phyloP scores from a whole-genome alignment of 2,113 vertebrate species.

The Desmodus rotundus region DNA sequence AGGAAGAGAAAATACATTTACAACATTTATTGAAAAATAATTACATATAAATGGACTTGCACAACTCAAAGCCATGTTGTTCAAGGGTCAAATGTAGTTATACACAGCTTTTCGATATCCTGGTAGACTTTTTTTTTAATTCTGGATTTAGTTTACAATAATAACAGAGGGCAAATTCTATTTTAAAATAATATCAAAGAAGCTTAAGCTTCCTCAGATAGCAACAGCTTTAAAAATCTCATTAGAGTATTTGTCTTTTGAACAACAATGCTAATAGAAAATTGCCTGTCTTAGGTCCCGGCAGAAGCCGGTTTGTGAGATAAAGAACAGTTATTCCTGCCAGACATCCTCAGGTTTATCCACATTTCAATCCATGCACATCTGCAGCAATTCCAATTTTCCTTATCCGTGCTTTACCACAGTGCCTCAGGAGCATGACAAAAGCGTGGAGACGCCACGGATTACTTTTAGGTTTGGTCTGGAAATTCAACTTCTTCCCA shows the following conservation, averaged over 20 bases:
- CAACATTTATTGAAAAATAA: not conserved
- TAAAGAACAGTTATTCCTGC: constrained; percentile 21
- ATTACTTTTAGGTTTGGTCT: not conserved
- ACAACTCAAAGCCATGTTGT: not conserved
- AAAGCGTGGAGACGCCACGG: not conserved
- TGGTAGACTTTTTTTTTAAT: not conserved
- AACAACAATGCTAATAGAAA: constrained; percentile 26
- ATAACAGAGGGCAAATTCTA: not conserved
- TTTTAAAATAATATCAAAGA: constrained; percentile 35
- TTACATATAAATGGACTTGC: not conserved
- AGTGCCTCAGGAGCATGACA: not conserved
- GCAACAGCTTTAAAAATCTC: constrained; percentile 37
- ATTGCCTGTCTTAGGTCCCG: not conserved
- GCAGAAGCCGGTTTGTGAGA: constrained; percentile 4
- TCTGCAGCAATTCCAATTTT: not conserved
- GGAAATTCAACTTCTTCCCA: not conserved
- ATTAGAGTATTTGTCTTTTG: constrained; percentile 45
- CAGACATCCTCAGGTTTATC: not conserved
- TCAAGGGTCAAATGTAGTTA: not conserved
- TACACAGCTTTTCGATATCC: not conserved
- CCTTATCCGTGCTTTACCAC: not conserved
- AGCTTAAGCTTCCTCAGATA: constrained; percentile 36
- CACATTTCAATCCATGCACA: not conserved
- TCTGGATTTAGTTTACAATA: constrained; percentile 33
- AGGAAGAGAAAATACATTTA: not conserved